Percentiles rank a stretch among this genome's conserved stretches.
phyloP scores from a whole-genome alignment of 1,140 invertebrate species.

The Bombyx mori region ASM3026992v2 NC_085113.1:2804501-2805000 shows the following conservation, averaged over 20 bases:
- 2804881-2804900: neutral
- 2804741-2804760: constrained; percentile 43
- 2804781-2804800: neutral
- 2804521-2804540: constrained; percentile 1
- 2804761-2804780: neutral
- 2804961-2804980: constrained; percentile 11
- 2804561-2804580: constrained; percentile 40
- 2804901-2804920: neutral
- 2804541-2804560: neutral
- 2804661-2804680: constrained; percentile 54
- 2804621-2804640: constrained; percentile 63
- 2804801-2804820: neutral
- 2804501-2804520: neutral
- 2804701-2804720: constrained; percentile 69
- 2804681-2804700: constrained; percentile 70
- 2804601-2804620: constrained; percentile 45
- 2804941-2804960: constrained; percentile 12
- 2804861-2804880: neutral
- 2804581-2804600: constrained; percentile 43
- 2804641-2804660: constrained; percentile 71
- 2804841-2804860: constrained; percentile 4
- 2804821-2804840: too few relatives aligned
- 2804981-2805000: constrained; percentile 16
- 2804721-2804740: constrained; percentile 69
- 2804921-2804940: constrained; percentile 10